A percentile compares a stretch with the other conserved stretches of the same genome.
Evolutionary conservation across 1,140 invertebrate species (phyloP).

Genomic region (Marisa cornuarietis): DNA sequence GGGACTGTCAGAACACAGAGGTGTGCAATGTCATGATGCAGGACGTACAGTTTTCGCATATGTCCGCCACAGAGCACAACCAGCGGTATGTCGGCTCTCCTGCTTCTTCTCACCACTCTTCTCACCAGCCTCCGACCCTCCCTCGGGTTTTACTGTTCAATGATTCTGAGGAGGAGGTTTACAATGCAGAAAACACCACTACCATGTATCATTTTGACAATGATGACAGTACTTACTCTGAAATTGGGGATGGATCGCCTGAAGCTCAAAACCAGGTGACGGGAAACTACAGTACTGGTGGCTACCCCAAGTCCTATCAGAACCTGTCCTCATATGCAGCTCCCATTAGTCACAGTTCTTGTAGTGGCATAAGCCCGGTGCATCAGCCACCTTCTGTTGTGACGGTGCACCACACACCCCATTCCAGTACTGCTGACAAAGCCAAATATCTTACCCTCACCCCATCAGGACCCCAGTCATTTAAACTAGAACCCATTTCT

Average conservation of each 20-base stretch:
- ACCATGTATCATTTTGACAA: conserved; percentile 73
- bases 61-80: conserved; percentile 32
- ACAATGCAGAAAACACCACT: conserved; percentile 72
- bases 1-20: conserved; percentile 64
- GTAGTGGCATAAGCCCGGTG: not conserved
- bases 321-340: conserved; percentile 32
- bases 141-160: conserved; percentile 57
- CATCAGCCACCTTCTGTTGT: conserved; percentile 13
- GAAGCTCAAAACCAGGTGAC: conserved; percentile 36
- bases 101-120: conserved; percentile 11
- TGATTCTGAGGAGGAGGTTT: conserved; percentile 68
- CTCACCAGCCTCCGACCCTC: conserved; percentile 34
- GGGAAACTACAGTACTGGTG: conserved; percentile 4
- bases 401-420: not conserved
- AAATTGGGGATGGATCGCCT: conserved; percentile 67
- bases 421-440: not conserved
- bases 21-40: conserved; percentile 62
- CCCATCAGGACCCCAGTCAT: conserved; percentile 29
- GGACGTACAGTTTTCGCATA: conserved; percentile 55
- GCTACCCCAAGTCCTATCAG: conserved; percentile 49
- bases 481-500: conserved; percentile 61
- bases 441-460: conserved; percentile 14
- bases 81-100: conserved; percentile 18
- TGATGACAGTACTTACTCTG: conserved; percentile 73
- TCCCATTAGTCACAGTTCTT: conserved; percentile 1